Evolutionary conservation across 1,140 invertebrate genomes (phyloP), one percentile per base, ranked within the genome.

Genomic region (Heliothis subflexa): DNA sequence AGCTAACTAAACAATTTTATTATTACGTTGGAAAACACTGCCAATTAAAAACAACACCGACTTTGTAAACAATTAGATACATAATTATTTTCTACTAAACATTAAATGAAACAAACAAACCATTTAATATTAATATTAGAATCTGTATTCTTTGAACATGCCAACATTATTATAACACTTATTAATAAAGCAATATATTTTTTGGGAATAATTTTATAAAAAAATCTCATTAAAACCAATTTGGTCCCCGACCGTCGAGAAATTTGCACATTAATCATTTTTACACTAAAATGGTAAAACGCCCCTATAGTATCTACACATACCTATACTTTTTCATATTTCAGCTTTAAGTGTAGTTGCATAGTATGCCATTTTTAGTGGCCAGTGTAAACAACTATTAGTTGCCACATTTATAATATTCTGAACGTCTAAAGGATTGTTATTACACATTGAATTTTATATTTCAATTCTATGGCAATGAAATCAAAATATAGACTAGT

Each of bases 181-280:
- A 57, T 21, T 57, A 57, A 57, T 40, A 62, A 62, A 40, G 61
- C 61, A 45, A 62, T 62, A 62, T 33, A 40, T 45, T 45, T 62
- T 16, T 62, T 10, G 1, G 11, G n/a, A 13, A 66, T 16, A 47
- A 64, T 14, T 10, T 33, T 13, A n/a, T 33, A 55, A 40, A 76
- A 77, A 78, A 71, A 61, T 52, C 25, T 78, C 76, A 78, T 78
- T 78, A 59, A 61, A 61, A 62, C 66, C 68, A 71, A 78, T 49
- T 78, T 47, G 21, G 66, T 70, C 18, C 50, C 28, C 18, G 33
- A 21, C 61, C 59, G 45, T 45, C 49, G 33, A 33, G 25, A 64
- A 68, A 77, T 77, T 77, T 77, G 52, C 64, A 77, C 75, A 68
- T 68, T 77, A 68, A 77, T 77, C 75, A 77, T 68, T 68, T 77